Evolutionary conservation across 2,888 invertebrate species (phyloP), one percentile per base, ranked within the genome.

Genomic region (Epinotia demarniana): DNA sequence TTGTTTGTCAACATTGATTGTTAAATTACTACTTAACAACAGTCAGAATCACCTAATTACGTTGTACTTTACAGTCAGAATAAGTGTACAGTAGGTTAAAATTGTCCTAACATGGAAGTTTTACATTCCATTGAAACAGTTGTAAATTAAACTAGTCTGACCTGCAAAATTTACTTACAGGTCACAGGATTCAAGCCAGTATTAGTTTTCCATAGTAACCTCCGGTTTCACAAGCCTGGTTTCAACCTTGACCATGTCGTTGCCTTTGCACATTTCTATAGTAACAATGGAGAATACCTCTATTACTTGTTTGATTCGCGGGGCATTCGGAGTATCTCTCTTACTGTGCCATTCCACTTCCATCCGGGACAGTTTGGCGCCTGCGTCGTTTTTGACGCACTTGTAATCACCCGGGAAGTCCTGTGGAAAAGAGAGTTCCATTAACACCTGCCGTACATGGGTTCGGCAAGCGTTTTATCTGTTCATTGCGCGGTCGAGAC

Each of bases 391-490:
- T 80, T 91, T 91, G 61, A 92, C 86, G 78, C 91, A 90, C 72
- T 86, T 85, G 76, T 82, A 90, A 79, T 88, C 86, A n/a, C 92
- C 93, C 16, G 92, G 93, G 77, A 92, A 93, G 77, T 93, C 93
- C 93, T 93, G 84, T 18, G 85, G 89, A 79, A 69, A 57, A 43
- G 6, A 49, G 74, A 43, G 13, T 5, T 16, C 13, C 5, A 43
- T 62, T 13, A 27, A 62, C 11, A 19, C 13, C 19, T 23, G 23
- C 58, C 19, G 2, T 9, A 3, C 2, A n/a, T n/a, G n/a, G 23
- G 23, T 27, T 27, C 23, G 23, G 23, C 23, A 27, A 27, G 23
- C 23, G 23, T 27, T 27, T 27, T 27, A 27, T 27, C 23, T 27
- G 23, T 27, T 27, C 23, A 27, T 27, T 27, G 23, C 23, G 23